Base-by-base conservation (phyloP, 2,113 vertebrate genomes). In the Pungitius pungitius region DNA sequence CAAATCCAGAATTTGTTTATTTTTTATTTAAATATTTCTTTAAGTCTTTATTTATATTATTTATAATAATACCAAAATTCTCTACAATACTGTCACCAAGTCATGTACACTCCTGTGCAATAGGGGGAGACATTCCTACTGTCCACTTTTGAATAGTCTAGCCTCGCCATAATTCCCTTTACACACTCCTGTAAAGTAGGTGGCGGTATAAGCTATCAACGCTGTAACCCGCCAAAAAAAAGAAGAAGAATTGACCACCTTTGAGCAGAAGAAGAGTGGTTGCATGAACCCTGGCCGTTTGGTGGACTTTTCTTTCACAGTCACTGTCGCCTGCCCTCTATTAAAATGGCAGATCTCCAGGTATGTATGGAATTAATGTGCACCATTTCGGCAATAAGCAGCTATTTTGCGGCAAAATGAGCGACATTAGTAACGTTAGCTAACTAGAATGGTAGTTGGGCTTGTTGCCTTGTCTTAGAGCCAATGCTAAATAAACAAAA, bases 281-380 rank as follows among this genome's bases (percentile, higher is more conserved):
- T n/a, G 40, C n/a, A 12, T 17, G 17, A 5, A 8, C 5, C 14
- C 14, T 13, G 54, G 30, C 30, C 20, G 12, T 12, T 20, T 8
- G 1, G 24, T 26, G 22, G 62, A 35, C 55, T 60, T 27, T 5
- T 1, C 11, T 12, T 1, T 26, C 26, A 9, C 12, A 1, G 0
- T 9, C 30, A 4, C 27, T n/a, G 3, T 8, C 14, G 43, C 4
- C 1, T 8, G 26, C 7, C 8, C 17, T 20, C 14, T 39, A 33
- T 9, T 22, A 10, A 63, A 2, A 87, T 87, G 85, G 76, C 85
- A n/a, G 85, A 87, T 0, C 52, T 82, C 22, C 65, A 87, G 82
- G 85, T 85, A n/a, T 6, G 85, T 87, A 17, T 54, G 0, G 7
- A 37, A 2, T 3, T 0, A 17, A 13, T 42, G 4, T 4, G 54